These are phyloP conservation scores for Trachelus tabidus DNA, from an alignment of 2,888 invertebrate genomes.

Conservation along the genomic window DNA sequence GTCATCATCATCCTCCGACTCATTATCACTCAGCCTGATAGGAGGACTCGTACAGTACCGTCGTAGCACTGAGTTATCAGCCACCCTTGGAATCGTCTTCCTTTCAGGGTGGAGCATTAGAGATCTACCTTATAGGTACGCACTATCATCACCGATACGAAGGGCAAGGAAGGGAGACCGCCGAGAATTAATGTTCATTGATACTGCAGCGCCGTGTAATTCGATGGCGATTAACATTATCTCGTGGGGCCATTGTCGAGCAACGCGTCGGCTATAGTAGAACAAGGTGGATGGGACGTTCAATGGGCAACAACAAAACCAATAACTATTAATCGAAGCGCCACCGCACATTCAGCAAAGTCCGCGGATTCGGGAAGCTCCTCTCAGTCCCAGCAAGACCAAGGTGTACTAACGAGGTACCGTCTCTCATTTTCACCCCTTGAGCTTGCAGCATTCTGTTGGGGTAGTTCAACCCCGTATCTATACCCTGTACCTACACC, in stretches of 20 bases:
- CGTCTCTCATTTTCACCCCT: constrained; percentile 36
- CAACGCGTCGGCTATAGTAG: constrained; percentile 8
- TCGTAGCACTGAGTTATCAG: neutral
- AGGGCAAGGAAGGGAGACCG: neutral
- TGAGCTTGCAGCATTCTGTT: neutral
- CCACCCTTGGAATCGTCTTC: neutral
- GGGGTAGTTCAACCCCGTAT: neutral
- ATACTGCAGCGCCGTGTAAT: constrained; percentile 19
- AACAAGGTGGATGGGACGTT: constrained; percentile 28
- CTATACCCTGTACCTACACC: neutral
- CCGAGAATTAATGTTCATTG: constrained; percentile 31
- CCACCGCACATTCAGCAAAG: constrained; percentile 58
- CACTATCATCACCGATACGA: neutral
- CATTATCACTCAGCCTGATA: neutral
- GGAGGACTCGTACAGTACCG: neutral
- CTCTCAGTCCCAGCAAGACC: neutral
- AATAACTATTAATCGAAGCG: constrained; percentile 60
- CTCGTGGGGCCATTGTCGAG: constrained; percentile 22
- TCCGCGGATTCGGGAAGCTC: constrained; percentile 36
- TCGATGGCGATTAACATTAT: constrained; percentile 40
- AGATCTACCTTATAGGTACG: neutral
- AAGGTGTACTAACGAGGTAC: constrained; percentile 40
- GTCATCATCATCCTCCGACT: neutral
- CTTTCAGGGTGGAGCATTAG: neutral
- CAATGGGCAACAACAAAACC: constrained; percentile 49